Percentiles rank a stretch among this genome's conserved stretches.
These are phyloP conservation scores for Cynocephalus volans DNA, from an alignment of 2,113 vertebrate genomes.

Conservation along the genomic window DNA sequence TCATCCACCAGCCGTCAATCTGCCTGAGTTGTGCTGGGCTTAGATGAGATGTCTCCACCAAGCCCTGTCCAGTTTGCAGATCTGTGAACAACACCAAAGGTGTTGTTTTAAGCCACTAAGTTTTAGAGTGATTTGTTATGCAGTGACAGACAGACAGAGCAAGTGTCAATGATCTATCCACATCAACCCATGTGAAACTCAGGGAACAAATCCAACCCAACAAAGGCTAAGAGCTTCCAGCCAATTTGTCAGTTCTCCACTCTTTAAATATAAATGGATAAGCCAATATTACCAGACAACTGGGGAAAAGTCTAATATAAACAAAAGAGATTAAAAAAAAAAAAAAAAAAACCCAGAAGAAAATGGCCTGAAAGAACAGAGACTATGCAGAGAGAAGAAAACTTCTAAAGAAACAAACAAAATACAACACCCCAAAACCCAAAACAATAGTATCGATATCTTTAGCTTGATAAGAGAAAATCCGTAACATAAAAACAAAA, in stretches of 20 bases:
- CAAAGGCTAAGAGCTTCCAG: not conserved
- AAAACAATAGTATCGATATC: not conserved
- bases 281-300: not conserved
- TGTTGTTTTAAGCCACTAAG: not conserved
- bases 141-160: not conserved
- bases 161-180: not conserved
- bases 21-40: too few relatives aligned
- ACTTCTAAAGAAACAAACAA: not conserved
- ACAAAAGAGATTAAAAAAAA: constrained; percentile 8
- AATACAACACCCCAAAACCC: not conserved
- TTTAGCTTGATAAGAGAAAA: not conserved
- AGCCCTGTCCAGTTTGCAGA: not conserved
- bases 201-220: not conserved
- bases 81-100: not conserved
- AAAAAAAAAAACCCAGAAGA: not conserved
- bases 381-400: not conserved
- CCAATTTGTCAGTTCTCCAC: not conserved
- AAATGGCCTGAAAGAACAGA: not conserved
- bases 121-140: not conserved
- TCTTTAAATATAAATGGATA: not conserved
- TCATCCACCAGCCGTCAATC: not conserved
- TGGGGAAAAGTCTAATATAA: not conserved
- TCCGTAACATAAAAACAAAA: not conserved
- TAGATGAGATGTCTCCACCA: not conserved
- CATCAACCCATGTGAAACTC: not conserved